These are phyloP conservation scores for Macrotis lagotis DNA, from an alignment of 2,113 vertebrate species.

Conservation along the genomic window DNA sequence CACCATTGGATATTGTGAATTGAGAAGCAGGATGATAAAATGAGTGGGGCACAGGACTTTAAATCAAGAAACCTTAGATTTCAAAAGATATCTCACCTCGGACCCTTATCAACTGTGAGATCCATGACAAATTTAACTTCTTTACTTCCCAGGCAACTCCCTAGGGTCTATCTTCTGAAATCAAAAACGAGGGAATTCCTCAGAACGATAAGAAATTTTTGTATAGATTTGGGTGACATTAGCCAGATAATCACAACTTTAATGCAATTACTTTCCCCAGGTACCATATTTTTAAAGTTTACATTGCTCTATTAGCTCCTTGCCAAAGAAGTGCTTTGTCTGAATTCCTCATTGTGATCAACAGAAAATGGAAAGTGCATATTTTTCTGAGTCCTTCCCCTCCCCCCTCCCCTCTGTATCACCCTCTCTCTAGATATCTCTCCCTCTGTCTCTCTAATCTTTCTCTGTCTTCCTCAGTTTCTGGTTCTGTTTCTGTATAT, in stretches of 20 bases:
- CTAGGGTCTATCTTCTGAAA: neutral
- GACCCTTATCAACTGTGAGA: neutral
- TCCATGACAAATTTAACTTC: neutral
- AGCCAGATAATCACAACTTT: neutral
- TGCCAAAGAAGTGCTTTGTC: neutral
- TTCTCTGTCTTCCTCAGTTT: no score
- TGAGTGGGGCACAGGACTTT: neutral
- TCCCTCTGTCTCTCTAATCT: no score
- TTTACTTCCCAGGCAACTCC: neutral
- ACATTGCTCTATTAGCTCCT: slow-evolving; percentile 33
- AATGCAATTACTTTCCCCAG: neutral
- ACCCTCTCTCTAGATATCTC: neutral
- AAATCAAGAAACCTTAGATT: neutral
- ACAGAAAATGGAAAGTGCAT: neutral
- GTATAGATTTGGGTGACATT: neutral
- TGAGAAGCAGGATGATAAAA: neutral
- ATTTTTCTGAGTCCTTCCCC: neutral
- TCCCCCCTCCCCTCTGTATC: neutral
- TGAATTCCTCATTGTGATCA: neutral
- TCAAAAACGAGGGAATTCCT: neutral
- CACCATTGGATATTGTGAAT: neutral
- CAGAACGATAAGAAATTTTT: neutral
- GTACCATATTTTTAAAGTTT: neutral
- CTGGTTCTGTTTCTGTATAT: no score
- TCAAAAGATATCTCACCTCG: neutral